Percentiles rank a stretch among this genome's conserved stretches.
These are phyloP conservation scores for Sarcophaga bullata DNA, from an alignment of 1,140 invertebrate species.

Conservation along the genomic window DNA sequence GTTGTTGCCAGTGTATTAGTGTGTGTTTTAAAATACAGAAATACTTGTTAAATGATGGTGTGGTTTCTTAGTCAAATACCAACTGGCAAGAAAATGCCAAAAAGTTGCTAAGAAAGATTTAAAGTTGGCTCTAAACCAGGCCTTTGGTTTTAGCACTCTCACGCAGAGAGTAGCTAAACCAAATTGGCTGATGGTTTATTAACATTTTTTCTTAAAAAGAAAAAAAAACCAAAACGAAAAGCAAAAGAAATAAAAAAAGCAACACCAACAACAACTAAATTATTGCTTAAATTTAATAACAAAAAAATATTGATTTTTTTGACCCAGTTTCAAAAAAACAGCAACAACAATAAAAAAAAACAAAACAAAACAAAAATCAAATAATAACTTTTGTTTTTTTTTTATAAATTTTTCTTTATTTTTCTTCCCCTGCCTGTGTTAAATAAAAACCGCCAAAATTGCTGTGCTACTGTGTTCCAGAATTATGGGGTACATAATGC, in stretches of 20 bases:
- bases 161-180: slow-evolving; percentile 20
- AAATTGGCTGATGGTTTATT: slow-evolving; percentile 11
- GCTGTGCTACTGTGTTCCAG: slow-evolving; percentile 66
- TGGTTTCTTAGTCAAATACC: background rate
- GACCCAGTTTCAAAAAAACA: background rate
- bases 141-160: slow-evolving; percentile 27
- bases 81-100: background rate
- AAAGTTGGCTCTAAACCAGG: slow-evolving; percentile 18
- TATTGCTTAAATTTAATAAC: background rate
- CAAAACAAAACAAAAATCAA: slow-evolving; percentile 5
- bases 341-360: background rate
- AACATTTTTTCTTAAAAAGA: background rate
- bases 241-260: background rate
- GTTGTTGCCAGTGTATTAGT: no score
- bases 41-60: background rate
- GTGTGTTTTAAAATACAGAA: no score
- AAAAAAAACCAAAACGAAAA: background rate
- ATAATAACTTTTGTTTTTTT: background rate
- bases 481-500: slow-evolving; percentile 66
- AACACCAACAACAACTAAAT: background rate
- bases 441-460: slow-evolving; percentile 62
- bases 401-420: slow-evolving; percentile 20
- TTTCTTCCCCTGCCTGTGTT: slow-evolving; percentile 41
- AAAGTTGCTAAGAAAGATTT: background rate
- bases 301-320: background rate